Conservation (phyloP, 2,797 vertebrate species). For the Melanotaenia maccullochi region DNA sequence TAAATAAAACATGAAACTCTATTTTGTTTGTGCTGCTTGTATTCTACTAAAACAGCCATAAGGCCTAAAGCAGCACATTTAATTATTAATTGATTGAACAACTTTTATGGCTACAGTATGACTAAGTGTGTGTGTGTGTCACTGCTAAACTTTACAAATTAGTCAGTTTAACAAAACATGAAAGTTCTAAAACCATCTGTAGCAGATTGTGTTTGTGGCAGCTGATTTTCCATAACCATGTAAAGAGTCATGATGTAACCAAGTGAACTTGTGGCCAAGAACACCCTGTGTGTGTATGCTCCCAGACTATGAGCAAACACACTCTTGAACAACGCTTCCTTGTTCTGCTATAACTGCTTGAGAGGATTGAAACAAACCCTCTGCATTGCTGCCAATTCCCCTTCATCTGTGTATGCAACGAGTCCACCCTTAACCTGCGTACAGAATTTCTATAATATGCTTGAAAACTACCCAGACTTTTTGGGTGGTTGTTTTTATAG, state of each 20-base stretch:
- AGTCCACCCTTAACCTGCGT: slow-evolving; percentile 57
- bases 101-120: background rate
- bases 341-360: slow-evolving; percentile 79
- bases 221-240: slow-evolving; percentile 79
- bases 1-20: slow-evolving; percentile 5
- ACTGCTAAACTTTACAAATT: slow-evolving; percentile 30
- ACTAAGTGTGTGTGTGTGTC: background rate
- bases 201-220: slow-evolving; percentile 63
- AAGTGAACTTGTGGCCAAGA: slow-evolving; percentile 68
- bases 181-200: slow-evolving; percentile 43
- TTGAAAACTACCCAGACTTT: slow-evolving; percentile 20
- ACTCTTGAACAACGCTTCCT: slow-evolving; percentile 81
- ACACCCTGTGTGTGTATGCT: slow-evolving; percentile 70
- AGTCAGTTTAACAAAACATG: slow-evolving; percentile 43
- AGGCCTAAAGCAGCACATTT: slow-evolving; percentile 2
- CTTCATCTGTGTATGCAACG: slow-evolving; percentile 55
- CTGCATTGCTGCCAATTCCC: slow-evolving; percentile 62
- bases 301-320: slow-evolving; percentile 81
- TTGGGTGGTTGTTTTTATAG: too few relatives aligned
- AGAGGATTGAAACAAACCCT: slow-evolving; percentile 81
- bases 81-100: slow-evolving; percentile 3
- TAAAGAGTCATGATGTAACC: slow-evolving; percentile 82
- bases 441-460: slow-evolving; percentile 40
- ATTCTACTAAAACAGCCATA: slow-evolving; percentile 8
- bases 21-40: background rate